Evolutionary conservation across 1,140 invertebrate genomes (phyloP), one percentile per base, ranked within the genome.

Genomic region (Papilio xuthus): DNA sequence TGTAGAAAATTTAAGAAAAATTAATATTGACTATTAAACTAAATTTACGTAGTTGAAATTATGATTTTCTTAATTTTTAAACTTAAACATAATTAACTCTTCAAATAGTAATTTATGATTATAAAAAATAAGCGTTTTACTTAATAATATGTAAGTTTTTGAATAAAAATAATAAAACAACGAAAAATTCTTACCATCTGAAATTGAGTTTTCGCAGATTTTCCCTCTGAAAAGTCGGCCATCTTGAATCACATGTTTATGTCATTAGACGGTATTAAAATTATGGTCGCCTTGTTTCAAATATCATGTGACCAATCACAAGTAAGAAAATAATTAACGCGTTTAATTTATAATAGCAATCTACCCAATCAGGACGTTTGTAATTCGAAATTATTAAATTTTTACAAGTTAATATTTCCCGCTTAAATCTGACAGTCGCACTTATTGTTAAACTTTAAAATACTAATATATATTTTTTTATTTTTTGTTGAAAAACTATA

Each of bases 231-330:
- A 89, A 87, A 83, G 80, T 81, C 89, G 72, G 90, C 90, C 91
- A 92, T 93, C 78, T 93, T 92, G 88, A 83, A 90, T 93, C 92
- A 93, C 92, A 89, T 93, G 89, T 89, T 88, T 86, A 87, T 89
- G 84, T 90, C 85, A 82, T 88, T 85, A 86, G 73, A 80, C 86
- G 86, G 18, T 75, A 75, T 75, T 56, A 86, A 86, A 81, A 84
- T 77, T 78, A 85, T 84, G 83, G 80, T 88, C 85, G 84, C 82
- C 88, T 87, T 87, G 80, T 77, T 83, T 80, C 69, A 70, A 50
- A 28, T 63, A 80, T 89, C 90, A 90, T 92, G 85, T 92, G 89
- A 93, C 91, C 90, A 92, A 93, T 92, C 92, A 92, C 87, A 87
- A 81, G 78, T 80, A 83, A 63, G 75, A 69, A 82, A 82, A 81